These are phyloP conservation scores for Drosophila sproati DNA, from an alignment of 1,140 invertebrate species.

Conservation along the genomic window DNA sequence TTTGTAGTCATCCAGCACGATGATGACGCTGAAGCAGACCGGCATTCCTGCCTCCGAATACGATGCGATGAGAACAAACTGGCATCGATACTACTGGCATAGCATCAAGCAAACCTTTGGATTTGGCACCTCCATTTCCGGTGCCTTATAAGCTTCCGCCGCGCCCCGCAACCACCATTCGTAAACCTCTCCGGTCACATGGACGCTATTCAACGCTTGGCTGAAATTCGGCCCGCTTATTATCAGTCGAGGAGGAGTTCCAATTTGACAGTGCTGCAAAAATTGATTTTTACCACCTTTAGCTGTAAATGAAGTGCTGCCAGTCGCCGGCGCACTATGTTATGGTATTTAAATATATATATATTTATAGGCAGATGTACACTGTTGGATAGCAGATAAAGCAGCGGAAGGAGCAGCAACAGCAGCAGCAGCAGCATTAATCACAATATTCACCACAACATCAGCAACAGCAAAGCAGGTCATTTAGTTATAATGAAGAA, in stretches of 20 bases:
- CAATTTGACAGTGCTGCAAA: slow-evolving; percentile 48
- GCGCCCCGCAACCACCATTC: background rate
- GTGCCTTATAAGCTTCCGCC: slow-evolving; percentile 59
- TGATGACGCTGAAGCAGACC: slow-evolving; percentile 91
- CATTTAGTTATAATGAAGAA: slow-evolving; percentile 30
- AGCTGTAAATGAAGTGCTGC: slow-evolving; percentile 59
- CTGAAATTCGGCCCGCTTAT: slow-evolving; percentile 9
- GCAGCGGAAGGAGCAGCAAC: slow-evolving; percentile 10
- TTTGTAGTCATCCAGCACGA: slow-evolving; percentile 91
- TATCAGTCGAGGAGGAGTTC: slow-evolving; percentile 27
- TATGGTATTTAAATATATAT: slow-evolving; percentile 41
- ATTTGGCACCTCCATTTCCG: slow-evolving; percentile 89
- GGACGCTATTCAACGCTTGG: slow-evolving; percentile 11
- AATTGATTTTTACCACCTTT: slow-evolving; percentile 43
- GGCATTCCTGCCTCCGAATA: slow-evolving; percentile 92
- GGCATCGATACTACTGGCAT: slow-evolving; percentile 96
- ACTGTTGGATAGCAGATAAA: slow-evolving; percentile 24
- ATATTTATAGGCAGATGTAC: slow-evolving; percentile 1
- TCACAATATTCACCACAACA: background rate
- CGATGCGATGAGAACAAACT: slow-evolving; percentile 93
- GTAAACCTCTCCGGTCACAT: slow-evolving; percentile 2
- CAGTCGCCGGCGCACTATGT: slow-evolving; percentile 27
- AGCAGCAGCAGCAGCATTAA: slow-evolving; percentile 17
- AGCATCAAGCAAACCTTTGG: slow-evolving; percentile 96
- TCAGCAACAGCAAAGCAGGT: slow-evolving; percentile 5